Conservation (phyloP, 2,113 vertebrate species). For the Propithecus coquereli region DNA sequence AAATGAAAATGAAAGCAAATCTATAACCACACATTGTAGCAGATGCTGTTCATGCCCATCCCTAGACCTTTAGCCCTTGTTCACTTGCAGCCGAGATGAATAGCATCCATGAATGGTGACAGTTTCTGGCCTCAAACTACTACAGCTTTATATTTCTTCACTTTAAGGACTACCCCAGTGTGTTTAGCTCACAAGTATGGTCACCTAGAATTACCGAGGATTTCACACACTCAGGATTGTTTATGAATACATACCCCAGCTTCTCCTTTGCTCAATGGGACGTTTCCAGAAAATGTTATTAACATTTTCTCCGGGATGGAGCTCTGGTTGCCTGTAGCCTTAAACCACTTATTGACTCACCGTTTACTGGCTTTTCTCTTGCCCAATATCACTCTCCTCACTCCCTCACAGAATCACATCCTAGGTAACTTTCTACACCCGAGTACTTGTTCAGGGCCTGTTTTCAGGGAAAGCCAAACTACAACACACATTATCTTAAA, state of each 20-base stretch:
- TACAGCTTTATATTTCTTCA: neutral
- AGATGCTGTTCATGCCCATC: neutral
- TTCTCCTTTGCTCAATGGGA: neutral
- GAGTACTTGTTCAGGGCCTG: neutral
- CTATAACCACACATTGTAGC: neutral
- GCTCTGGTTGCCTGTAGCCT: neutral
- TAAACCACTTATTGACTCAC: neutral
- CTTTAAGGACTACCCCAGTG: neutral
- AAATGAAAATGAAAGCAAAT: neutral
- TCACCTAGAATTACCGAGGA: neutral
- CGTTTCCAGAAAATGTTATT: neutral
- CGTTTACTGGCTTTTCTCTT: neutral
- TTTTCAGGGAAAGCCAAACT: neutral
- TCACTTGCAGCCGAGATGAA: neutral
- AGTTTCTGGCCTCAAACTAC: neutral
- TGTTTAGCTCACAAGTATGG: neutral
- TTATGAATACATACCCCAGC: neutral
- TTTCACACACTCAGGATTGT: neutral
- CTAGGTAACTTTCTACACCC: neutral
- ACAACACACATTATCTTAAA: neutral
- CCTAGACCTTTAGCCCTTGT: neutral
- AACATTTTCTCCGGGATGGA: neutral
- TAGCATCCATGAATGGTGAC: fast-evolving
- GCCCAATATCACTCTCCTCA: neutral
- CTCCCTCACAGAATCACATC: neutral